Evolutionary conservation across 2,113 vertebrate genomes (phyloP).

Genomic region (Actenoides lindsayi): DNA sequence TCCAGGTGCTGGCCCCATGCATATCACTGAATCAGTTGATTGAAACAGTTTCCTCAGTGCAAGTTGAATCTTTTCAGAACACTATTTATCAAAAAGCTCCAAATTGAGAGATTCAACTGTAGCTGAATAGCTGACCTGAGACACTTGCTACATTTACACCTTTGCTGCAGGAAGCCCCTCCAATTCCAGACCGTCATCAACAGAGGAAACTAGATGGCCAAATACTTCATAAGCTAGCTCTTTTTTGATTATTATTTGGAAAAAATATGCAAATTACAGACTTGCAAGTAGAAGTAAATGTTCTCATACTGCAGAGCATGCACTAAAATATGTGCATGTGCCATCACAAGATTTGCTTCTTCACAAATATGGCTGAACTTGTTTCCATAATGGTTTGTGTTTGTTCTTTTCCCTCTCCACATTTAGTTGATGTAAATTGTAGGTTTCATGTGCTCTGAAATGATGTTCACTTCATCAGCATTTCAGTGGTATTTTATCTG

Average conservation of each 20-base stretch:
- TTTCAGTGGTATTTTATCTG: conserved; percentile 58
- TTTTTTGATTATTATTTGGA: not conserved
- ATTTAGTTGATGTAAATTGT: conserved; percentile 68
- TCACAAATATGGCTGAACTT: conserved; percentile 64
- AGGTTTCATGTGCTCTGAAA: conserved; percentile 62
- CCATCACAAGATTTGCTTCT: conserved; percentile 60
- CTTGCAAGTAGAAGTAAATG: conserved; percentile 49
- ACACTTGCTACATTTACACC: not conserved
- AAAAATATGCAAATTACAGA: conserved; percentile 25
- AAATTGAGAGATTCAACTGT: not conserved
- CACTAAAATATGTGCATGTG: conserved; percentile 50
- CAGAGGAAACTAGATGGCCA: not conserved
- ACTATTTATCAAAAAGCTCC: not conserved
- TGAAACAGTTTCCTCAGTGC: not conserved
- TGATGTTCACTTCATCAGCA: conserved; percentile 69
- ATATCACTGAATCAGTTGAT: not conserved
- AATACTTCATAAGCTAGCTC: not conserved
- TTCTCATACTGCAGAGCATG: conserved; percentile 41
- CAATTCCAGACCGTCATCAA: not conserved
- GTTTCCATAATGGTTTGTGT: conserved; percentile 58
- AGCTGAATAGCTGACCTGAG: not conserved
- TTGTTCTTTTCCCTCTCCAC: conserved; percentile 59
- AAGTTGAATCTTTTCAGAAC: not conserved
- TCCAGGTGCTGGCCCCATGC: not conserved
- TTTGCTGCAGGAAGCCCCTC: not conserved